Conservation (phyloP, 1,140 invertebrate species). For the Eumaeus atala region DNA sequence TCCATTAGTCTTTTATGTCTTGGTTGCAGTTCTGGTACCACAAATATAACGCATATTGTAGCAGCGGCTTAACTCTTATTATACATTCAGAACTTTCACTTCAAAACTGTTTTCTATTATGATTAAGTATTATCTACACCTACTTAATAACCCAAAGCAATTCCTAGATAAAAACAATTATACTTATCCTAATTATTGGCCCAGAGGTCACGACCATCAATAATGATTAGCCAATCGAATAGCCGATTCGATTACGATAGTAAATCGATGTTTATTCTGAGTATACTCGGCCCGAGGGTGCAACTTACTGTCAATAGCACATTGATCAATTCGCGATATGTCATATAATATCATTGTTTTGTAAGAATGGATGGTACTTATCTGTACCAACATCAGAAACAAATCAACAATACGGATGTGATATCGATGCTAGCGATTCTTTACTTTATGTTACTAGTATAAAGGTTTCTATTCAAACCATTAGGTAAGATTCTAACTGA, state of each 20-base stretch:
- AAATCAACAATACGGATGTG: conserved; percentile 10
- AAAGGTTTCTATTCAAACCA: not conserved
- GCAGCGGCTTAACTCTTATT: too few species aligned
- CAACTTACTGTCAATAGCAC: not conserved
- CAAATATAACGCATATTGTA: too few species aligned
- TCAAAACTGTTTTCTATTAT: too few species aligned
- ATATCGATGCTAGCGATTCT: not conserved
- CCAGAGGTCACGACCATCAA: conserved; percentile 6
- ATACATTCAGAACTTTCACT: too few species aligned
- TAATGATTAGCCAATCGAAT: conserved; percentile 4
- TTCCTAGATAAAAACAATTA: conserved; percentile 5
- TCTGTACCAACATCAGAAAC: conserved; percentile 26
- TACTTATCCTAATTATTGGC: conserved; percentile 1
- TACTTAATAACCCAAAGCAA: not conserved
- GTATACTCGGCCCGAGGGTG: not conserved
- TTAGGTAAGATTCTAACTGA: not conserved
- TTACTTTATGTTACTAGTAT: not conserved
- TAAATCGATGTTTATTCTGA: conserved; percentile 7
- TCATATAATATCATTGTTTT: conserved; percentile 32
- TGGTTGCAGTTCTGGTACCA: too few species aligned
- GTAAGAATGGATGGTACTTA: conserved; percentile 36
- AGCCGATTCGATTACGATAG: conserved; percentile 10
- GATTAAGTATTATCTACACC: too few species aligned
- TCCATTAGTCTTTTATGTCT: too few species aligned
- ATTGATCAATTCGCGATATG: conserved; percentile 39